Conservation (phyloP, 2,113 vertebrate genomes). For the Scytalopus superciliaris region DNA sequence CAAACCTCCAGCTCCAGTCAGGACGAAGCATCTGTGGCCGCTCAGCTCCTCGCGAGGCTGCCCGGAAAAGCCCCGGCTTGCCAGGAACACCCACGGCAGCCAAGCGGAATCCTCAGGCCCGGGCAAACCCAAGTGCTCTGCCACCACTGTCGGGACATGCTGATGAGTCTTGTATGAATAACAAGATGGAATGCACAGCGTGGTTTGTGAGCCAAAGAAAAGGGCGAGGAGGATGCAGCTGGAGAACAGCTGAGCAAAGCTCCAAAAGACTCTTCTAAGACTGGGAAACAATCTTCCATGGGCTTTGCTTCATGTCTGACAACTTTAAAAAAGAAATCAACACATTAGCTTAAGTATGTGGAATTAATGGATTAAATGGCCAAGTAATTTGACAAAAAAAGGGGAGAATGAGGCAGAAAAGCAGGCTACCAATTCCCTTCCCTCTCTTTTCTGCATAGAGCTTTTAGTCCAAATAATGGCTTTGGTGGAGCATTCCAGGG, state of each 20-base stretch:
- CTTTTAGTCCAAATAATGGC: neutral
- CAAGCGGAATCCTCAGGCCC: neutral
- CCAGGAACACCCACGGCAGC: neutral
- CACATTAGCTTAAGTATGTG: neutral
- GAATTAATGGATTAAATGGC: neutral
- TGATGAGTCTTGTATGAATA: neutral
- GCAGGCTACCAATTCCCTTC: accelerated
- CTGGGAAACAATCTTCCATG: neutral
- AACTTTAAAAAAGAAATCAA: neutral
- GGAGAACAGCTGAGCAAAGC: neutral
- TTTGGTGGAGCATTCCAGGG: neutral
- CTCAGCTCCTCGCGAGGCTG: constrained; percentile 6
- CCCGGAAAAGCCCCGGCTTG: neutral
- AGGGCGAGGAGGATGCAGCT: neutral
- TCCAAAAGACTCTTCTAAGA: neutral
- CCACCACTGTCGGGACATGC: neutral
- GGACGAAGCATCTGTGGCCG: constrained; percentile 35
- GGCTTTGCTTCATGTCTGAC: neutral
- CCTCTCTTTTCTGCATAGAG: neutral
- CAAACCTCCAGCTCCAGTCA: constrained; percentile 51
- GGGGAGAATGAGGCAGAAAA: neutral
- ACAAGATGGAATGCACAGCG: neutral
- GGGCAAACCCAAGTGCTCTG: neutral
- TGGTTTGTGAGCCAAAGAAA: neutral
- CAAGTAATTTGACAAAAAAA: neutral